Conservation (phyloP, 2,797 vertebrate genomes). For the Sternarchorhynchus goeldii region DNA sequence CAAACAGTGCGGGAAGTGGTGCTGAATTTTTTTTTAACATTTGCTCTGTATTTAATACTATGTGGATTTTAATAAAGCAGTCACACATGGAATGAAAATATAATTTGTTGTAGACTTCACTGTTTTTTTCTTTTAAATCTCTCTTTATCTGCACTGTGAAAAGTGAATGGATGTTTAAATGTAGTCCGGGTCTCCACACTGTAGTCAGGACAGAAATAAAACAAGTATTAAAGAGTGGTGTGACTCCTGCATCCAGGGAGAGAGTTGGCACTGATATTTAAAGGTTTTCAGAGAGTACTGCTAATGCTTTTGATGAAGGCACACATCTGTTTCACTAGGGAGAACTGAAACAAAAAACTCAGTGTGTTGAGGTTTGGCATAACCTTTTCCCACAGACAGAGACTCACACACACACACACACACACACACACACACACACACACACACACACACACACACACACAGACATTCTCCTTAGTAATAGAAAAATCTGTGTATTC, state of each 20-base stretch:
- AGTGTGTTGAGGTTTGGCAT: constrained; percentile 43
- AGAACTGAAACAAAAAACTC: constrained; percentile 45
- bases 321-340: constrained; percentile 41
- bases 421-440: constrained; percentile 21
- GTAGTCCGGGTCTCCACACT: background rate
- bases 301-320: constrained; percentile 40
- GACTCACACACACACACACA: background rate
- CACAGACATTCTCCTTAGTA: too few species aligned
- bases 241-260: constrained; percentile 9
- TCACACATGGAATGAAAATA: too few species aligned
- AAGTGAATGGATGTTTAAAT: background rate
- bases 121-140: background rate
- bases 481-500: background rate
- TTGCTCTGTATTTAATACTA: too few species aligned
- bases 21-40: too few species aligned
- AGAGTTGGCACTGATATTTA: constrained; percentile 43
- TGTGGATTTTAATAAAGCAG: background rate
- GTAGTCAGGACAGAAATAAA: background rate
- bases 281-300: constrained; percentile 42
- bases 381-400: background rate
- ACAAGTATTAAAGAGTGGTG: background rate
- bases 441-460: constrained; percentile 15
- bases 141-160: background rate
- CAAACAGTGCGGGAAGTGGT: too few species aligned
- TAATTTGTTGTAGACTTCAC: background rate